phyloP scores from a whole-genome alignment of 2,888 invertebrate species.

The Cerastis leucographa region DNA sequence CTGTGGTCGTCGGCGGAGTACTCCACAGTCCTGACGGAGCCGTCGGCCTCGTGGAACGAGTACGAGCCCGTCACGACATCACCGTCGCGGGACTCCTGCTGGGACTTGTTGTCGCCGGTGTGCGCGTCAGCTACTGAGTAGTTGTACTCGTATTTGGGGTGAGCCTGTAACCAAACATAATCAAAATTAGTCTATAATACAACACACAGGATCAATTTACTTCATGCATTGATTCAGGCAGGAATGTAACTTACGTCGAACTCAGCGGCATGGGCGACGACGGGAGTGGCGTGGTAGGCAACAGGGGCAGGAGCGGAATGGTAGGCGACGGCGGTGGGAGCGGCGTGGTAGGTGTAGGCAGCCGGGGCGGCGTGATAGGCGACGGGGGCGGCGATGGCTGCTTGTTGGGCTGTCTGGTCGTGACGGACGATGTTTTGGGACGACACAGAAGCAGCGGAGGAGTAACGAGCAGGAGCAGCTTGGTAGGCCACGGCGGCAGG shows the following conservation, averaged over 20 bases:
- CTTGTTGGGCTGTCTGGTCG: slow-evolving; percentile 68
- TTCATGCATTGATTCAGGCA: too few species aligned
- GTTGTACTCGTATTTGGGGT: slow-evolving; percentile 88
- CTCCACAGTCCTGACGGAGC: slow-evolving; percentile 89
- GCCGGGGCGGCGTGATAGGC: slow-evolving; percentile 64
- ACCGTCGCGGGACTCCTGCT: slow-evolving; percentile 89
- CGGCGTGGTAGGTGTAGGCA: slow-evolving; percentile 46
- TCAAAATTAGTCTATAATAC: neutral
- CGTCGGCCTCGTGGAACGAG: slow-evolving; percentile 90
- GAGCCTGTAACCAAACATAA: slow-evolving; percentile 71
- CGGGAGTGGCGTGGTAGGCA: slow-evolving; percentile 52
- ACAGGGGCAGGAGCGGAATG: slow-evolving; percentile 47
- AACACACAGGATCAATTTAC: neutral
- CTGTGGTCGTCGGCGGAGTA: slow-evolving; percentile 90
- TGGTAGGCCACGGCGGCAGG: slow-evolving; percentile 59
- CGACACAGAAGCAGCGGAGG: slow-evolving; percentile 77
- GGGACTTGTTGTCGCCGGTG: slow-evolving; percentile 91
- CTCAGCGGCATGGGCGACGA: slow-evolving; percentile 58
- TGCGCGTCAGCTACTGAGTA: slow-evolving; percentile 90
- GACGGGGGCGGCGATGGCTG: slow-evolving; percentile 65
- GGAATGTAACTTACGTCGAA: slow-evolving; percentile 46
- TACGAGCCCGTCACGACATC: slow-evolving; percentile 90
- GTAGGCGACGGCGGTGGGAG: slow-evolving; percentile 48
- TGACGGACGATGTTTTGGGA: slow-evolving; percentile 76
- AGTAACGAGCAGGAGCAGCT: slow-evolving; percentile 77